phyloP scores from a whole-genome alignment of 1,140 invertebrate genomes.

The Notospermus geniculatus region DNA sequence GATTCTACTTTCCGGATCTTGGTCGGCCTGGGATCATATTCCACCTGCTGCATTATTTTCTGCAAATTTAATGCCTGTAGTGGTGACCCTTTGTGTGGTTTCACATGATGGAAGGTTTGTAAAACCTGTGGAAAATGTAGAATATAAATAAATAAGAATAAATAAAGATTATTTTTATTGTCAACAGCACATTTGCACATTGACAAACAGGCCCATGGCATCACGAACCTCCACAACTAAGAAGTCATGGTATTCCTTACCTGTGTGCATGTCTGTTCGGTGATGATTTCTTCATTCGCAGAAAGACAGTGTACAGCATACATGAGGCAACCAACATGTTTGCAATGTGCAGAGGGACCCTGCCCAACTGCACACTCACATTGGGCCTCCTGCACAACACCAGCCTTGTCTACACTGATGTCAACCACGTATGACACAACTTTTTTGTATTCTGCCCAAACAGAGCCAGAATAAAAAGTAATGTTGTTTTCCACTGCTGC shows the following conservation, averaged over 20 bases:
- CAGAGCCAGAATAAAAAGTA: not conserved
- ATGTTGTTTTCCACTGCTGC: not conserved
- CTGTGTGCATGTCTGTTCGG: slow-evolving; percentile 24
- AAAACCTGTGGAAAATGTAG: slow-evolving; percentile 5
- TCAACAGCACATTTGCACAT: not conserved
- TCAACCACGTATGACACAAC: slow-evolving; percentile 20
- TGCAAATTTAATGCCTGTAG: slow-evolving; percentile 15
- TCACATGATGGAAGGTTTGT: slow-evolving; percentile 22
- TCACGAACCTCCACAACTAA: too few species aligned
- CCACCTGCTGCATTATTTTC: slow-evolving; percentile 13
- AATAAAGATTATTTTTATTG: not conserved
- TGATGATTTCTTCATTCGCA: not conserved
- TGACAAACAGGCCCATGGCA: not conserved
- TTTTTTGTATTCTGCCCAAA: slow-evolving; percentile 20
- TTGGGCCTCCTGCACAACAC: slow-evolving; percentile 12
- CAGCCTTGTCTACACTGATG: slow-evolving; percentile 12
- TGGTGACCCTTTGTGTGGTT: slow-evolving; percentile 17
- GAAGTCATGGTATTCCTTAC: not conserved
- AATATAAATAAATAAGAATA: not conserved
- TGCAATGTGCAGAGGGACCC: slow-evolving; percentile 25
- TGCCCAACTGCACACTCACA: slow-evolving; percentile 24
- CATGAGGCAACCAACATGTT: slow-evolving; percentile 20
- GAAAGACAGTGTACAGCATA: slow-evolving; percentile 16
- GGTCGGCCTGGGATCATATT: slow-evolving; percentile 22
- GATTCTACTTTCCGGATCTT: slow-evolving; percentile 5